A percentile compares a stretch with the other conserved stretches of the same genome.
Conservation (phyloP, 2,113 vertebrate species). For the Pseudorasbora parva region DNA sequence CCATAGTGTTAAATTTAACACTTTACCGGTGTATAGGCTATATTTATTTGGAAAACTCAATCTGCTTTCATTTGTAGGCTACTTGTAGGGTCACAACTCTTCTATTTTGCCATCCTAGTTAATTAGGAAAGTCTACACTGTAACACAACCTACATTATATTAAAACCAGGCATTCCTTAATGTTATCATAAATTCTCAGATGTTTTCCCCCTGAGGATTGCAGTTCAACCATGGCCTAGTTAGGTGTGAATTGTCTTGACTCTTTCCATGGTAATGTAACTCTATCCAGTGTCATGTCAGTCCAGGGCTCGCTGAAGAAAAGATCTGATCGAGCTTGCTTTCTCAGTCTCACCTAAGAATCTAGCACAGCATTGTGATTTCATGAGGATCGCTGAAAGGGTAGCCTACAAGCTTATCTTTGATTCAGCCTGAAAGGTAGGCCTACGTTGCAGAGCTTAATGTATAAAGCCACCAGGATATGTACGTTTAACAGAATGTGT, state of each 20-base stretch:
- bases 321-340: neutral
- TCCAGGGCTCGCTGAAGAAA: neutral
- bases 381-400: neutral
- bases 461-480: neutral
- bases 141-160: neutral
- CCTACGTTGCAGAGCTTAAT: neutral
- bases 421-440: neutral
- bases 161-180: neutral
- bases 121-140: neutral
- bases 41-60: constrained; percentile 27
- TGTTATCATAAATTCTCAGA: neutral
- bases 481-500: neutral
- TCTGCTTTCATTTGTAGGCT: neutral
- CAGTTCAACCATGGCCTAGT: neutral
- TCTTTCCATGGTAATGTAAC: constrained; percentile 23
- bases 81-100: neutral
- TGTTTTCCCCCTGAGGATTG: neutral
- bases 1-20: too few relatives aligned
- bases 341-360: neutral
- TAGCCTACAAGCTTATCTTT: neutral
- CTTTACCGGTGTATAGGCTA: too few relatives aligned
- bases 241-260: constrained; percentile 12
- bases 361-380: constrained; percentile 24
- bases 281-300: constrained; percentile 24
- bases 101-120: neutral